Base-by-base conservation (phyloP, 2,113 vertebrate species). In the Pogonocichla stellata region DNA sequence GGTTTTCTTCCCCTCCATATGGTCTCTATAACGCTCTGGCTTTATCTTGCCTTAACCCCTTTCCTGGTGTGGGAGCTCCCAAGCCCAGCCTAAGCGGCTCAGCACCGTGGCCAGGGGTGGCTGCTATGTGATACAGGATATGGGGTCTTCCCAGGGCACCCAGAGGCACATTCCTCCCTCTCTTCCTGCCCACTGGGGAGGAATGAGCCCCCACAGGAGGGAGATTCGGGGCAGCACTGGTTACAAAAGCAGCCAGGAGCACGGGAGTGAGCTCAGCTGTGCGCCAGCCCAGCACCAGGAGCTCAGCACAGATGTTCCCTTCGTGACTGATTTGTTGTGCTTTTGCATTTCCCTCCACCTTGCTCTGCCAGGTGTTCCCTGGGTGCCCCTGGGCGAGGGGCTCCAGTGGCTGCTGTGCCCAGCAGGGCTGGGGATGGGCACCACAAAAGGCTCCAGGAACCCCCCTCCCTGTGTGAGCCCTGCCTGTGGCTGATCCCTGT, bases 11-110 rank as follows among this genome's bases (percentile, higher is more conserved):
- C 88, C 92, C 74, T 95, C 90, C 81, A 86, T 70, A 92, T 90
- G 95, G 79, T 86, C 93, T 80, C 90, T 78, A 77, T 65, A 94
- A 80, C 56, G 22, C 69, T 86, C 62, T 8, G 20, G 67, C n/a
- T 97, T 97, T 96, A 96, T 93, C 94, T 96, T 84, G 29, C 92
- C 95, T 95, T 97, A 96, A 96, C 95, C 96, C 96, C 79, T 93
- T 97, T 97, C 96, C 97, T 80, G 84, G 94, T 2, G 26, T 89
- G 86, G 92, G 86, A 83, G 78, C 92, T 97, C 80, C 33, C 92
- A 79, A 88, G 38, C 57, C 80, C 5, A 7, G 33, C 11, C 5
- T 97, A 92, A 95, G 94, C 72, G 0, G 93, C 95, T 97, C 96
- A 96, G 86, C 2, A 1, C 69, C 7, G 31, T 1, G 16, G 83